Percentiles rank a stretch among this genome's conserved stretches.
phyloP scores from a whole-genome alignment of 2,888 invertebrate genomes.

The Ophonus ardosiacus region DNA sequence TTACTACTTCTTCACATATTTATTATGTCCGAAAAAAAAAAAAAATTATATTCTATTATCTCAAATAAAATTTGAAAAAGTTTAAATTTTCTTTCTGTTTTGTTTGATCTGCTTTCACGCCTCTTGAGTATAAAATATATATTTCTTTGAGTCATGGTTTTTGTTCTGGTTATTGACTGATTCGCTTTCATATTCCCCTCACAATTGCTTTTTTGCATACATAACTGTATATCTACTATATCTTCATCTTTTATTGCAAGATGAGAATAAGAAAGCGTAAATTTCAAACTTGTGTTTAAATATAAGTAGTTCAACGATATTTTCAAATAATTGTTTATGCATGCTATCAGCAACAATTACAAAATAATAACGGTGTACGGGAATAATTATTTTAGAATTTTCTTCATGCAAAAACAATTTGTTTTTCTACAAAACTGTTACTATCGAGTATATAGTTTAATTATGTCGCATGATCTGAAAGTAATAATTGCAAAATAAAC shows the following conservation, averaged over 20 bases:
- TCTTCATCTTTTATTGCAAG: neutral
- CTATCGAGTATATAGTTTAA: too few species aligned
- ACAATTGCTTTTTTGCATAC: neutral
- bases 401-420: neutral
- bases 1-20: too few species aligned
- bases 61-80: neutral
- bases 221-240: neutral
- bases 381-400: neutral
- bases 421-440: neutral
- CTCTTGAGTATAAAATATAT: neutral
- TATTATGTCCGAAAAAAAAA: too few species aligned
- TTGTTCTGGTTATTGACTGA: neutral
- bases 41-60: too few species aligned
- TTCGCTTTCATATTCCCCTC: neutral
- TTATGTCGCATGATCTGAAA: neutral
- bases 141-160: neutral
- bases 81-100: neutral
- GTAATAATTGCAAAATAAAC: neutral
- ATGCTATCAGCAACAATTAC: neutral
- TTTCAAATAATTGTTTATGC: neutral
- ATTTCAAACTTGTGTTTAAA: neutral
- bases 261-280: neutral
- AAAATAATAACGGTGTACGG: neutral
- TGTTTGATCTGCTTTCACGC: neutral
- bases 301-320: neutral